phyloP scores from a whole-genome alignment of 2,797 vertebrate species.

The Adrianichthys oophorus region DNA sequence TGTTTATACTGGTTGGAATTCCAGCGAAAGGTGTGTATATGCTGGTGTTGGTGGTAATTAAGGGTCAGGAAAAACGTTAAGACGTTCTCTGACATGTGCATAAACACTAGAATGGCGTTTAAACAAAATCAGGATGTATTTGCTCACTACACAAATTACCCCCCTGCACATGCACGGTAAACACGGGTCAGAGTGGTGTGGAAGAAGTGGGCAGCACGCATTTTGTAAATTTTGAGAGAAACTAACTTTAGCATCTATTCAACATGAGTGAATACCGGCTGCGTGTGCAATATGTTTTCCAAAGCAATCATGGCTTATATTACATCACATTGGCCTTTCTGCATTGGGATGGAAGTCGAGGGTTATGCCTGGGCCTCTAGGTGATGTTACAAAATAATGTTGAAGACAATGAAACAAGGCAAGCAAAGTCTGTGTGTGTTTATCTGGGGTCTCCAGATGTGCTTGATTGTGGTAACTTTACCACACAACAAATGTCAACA shows the following conservation, averaged over 20 bases:
- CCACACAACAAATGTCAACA: too few species aligned
- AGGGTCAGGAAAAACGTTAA: slow-evolving; percentile 47
- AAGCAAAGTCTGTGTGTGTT: slow-evolving; percentile 7
- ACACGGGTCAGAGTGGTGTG: slow-evolving; percentile 4
- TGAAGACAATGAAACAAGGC: slow-evolving; percentile 57
- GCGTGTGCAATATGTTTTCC: slow-evolving; percentile 32
- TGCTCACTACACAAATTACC: slow-evolving; percentile 3
- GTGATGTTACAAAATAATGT: slow-evolving; percentile 52
- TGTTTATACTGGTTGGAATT: slow-evolving; percentile 67
- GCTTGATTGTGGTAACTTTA: slow-evolving; percentile 7
- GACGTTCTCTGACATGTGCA: slow-evolving; percentile 35
- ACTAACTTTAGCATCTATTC: slow-evolving; percentile 2
- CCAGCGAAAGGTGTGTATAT: slow-evolving; percentile 47
- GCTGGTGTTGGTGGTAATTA: slow-evolving; percentile 47
- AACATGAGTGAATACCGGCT: slow-evolving; percentile 16
- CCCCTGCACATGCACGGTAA: neutral
- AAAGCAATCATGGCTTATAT: slow-evolving; percentile 33
- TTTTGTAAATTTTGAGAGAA: slow-evolving; percentile 24
- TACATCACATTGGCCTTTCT: slow-evolving; percentile 44
- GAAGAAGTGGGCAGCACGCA: slow-evolving; percentile 13
- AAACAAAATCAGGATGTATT: slow-evolving; percentile 18
- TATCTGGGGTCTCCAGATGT: slow-evolving; percentile 5
- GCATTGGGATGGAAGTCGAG: slow-evolving; percentile 34
- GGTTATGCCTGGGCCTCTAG: slow-evolving; percentile 50
- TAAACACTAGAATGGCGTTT: slow-evolving; percentile 15